phyloP scores from a whole-genome alignment of 1,140 invertebrate species.

The Plodia interpunctella region DNA sequence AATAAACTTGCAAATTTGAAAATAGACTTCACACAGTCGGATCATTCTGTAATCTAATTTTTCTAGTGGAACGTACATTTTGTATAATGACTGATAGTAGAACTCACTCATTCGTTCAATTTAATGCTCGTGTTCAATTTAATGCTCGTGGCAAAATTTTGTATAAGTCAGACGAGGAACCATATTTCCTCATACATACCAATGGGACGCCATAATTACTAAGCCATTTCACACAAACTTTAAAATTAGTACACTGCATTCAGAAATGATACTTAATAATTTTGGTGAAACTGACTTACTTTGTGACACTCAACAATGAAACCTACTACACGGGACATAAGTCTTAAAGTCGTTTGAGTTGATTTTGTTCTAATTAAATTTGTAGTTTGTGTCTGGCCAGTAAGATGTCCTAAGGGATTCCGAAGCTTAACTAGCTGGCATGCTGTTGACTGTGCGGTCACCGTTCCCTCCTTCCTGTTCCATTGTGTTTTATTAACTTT shows the following conservation, averaged over 20 bases:
- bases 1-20: no score
- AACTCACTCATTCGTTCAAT: no score
- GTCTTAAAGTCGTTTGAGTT: neutral
- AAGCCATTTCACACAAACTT: neutral
- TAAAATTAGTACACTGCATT: neutral
- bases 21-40: no score
- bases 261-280: neutral
- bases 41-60: no score
- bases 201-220: neutral
- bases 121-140: no score
- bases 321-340: neutral
- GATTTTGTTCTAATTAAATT: constrained; percentile 1
- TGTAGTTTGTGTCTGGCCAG: neutral
- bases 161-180: no score
- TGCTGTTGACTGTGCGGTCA: neutral
- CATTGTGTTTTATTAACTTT: no score
- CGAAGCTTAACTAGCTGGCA: neutral
- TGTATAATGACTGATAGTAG: no score
- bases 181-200: no score
- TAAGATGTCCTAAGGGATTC: neutral
- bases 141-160: no score
- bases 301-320: neutral
- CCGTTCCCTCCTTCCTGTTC: neutral
- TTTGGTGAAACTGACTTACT: neutral
- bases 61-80: no score